These are phyloP conservation scores for Rafetus swinhoei DNA, from an alignment of 2,113 vertebrate species.

Conservation along the genomic window DNA sequence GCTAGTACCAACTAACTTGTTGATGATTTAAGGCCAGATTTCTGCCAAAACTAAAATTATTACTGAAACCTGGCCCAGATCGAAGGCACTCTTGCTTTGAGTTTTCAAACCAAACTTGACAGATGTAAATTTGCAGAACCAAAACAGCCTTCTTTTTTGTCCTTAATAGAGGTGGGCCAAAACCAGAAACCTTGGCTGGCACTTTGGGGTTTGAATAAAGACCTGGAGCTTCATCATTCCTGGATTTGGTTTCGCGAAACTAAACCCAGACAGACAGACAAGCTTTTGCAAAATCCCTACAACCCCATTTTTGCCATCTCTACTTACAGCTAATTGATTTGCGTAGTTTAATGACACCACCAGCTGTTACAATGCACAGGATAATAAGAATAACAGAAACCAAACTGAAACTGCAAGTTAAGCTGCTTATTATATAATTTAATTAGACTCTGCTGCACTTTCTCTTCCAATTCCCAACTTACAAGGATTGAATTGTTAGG, in stretches of 20 bases:
- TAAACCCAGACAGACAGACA: conserved; percentile 41
- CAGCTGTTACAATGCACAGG: conserved; percentile 58
- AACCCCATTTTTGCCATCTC: conserved; percentile 53
- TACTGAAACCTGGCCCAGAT: neutral
- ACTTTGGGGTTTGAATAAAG: conserved; percentile 45
- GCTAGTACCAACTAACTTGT: neutral
- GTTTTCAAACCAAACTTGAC: conserved; percentile 49
- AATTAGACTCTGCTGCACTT: conserved; percentile 81
- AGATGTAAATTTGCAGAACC: conserved; percentile 67
- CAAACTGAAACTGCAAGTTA: conserved; percentile 78
- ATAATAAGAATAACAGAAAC: conserved; percentile 78
- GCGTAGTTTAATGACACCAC: conserved; percentile 71
- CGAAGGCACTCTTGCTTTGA: conserved; percentile 36
- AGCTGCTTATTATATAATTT: conserved; percentile 80
- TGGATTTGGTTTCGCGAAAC: conserved; percentile 27
- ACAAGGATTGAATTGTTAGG: conserved; percentile 82
- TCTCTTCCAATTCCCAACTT: conserved; percentile 80
- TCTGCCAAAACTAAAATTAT: neutral
- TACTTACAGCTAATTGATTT: conserved; percentile 33
- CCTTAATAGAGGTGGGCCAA: conserved; percentile 47
- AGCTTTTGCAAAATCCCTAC: conserved; percentile 32
- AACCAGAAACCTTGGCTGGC: neutral
- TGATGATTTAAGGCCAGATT: neutral
- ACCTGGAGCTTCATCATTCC: conserved; percentile 36
- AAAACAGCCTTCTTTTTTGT: conserved; percentile 48